Base-by-base conservation (phyloP, 92 coral and sea anemone species). In the Porites rus region DNA sequence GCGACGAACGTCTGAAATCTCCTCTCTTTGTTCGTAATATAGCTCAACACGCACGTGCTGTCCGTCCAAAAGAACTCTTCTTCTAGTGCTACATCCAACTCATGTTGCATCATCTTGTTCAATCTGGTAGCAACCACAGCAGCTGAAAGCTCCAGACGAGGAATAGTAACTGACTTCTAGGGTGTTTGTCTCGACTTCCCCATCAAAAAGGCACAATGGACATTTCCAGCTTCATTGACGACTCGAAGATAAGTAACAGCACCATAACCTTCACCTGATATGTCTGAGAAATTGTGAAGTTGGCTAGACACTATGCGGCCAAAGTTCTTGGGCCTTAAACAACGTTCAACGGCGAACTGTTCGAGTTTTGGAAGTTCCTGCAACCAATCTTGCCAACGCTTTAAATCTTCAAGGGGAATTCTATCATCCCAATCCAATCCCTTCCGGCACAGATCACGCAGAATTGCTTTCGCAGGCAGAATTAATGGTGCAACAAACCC, bases 221-320 rank as follows among this genome's bases (percentile, higher is more conserved):
- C 71, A 60, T 84, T 18, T 54, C 59, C 22, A 58, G 25, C 72
- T 43, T 59, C 25, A 25, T 74, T 60, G 59, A 38, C 77, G 10
- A 72, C 72, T 74, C 88, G 79, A 65, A 84, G 88, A 69, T 84
- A 84, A 1, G 74, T 3, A n/a, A 84, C 88, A 74, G 88, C 88
- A 38, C 75, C 88, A 84, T 84, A 84, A 12, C 82, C 82, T 84
- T 56, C 51, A 22, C 62, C 54, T 12, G 87, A 84, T 8, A 90
- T 80, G 64, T 79, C 87, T 13, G 87, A 22, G 24, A 90, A 90
- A 51, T 73, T 85, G 72, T 90, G 93, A 10, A 85, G 83, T 63
- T 90, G 93, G 72, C 82, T 74, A n/a, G 86, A 78, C 62, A 85
- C 87, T 2, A 90, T 43, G 69, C 81, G 54, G 60, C 90, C 93